Evolutionary conservation across 1,140 invertebrate species (phyloP), one percentile per base, ranked within the genome.

Genomic region (Achatina immaculata): DNA sequence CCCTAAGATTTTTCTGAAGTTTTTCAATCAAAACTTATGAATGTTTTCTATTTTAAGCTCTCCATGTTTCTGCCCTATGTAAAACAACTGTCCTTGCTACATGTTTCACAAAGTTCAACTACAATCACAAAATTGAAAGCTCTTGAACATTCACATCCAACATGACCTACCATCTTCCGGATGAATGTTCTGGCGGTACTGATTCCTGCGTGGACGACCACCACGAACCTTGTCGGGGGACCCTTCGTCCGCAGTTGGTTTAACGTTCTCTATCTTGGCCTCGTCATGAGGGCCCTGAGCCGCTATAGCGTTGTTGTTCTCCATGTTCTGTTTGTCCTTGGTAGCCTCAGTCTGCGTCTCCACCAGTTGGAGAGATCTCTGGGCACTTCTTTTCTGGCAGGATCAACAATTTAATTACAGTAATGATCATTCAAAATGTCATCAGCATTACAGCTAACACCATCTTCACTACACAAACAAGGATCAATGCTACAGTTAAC

Each of bases 261-360:
- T 79, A 6, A 79, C 77, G 36, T 79, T 71, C 55, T 79, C 77
- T 14, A 80, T 72, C 43, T 80, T 80, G 45, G 78, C 68, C 78
- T 80, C 78, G 42, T 71, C 78, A 72, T 80, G 66, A 34, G 66
- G 66, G 43, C 66, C 78, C 31, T 80, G 66, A 3, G 78, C 62
- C 21, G 66, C 78, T 71, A 80, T 80, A 43, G 78, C 78, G 45
- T 80, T 80, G 31, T 80, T 80, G 58, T 80, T 80, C 78, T 80
- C 78, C 78, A 80, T 80, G 62, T 21, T 69, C 28, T 34, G 24
- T 58, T 62, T 36, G 51, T 78, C 45, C 21, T 21, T 34, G 24
- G 24, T 48, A 45, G 76, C 76, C 76, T 28, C 76, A 78, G 76
- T 78, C n/a, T 45, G 65, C 11, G 76, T 78, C 76, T 78, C 76